Evolutionary conservation across 2,113 vertebrate genomes (phyloP).

Genomic region (Cygnus atratus): DNA sequence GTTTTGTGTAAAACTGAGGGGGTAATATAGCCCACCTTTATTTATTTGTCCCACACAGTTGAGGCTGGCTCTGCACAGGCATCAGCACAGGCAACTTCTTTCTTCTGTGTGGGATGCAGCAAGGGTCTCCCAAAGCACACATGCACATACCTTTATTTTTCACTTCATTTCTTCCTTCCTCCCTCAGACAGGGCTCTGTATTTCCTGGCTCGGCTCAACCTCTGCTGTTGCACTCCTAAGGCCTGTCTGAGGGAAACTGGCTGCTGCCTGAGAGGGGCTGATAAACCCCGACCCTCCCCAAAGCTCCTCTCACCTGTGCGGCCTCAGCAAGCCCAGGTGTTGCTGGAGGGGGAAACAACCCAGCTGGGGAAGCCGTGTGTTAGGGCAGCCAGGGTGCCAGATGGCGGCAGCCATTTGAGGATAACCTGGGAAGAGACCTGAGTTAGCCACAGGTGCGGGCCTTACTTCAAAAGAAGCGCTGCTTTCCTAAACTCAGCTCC

Average conservation of each 20-base stretch:
- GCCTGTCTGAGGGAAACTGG: background rate
- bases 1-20: background rate
- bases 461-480: rapidly evolving
- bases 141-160: background rate
- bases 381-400: rapidly evolving
- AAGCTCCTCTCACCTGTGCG: rapidly evolving
- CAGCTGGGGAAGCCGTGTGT: background rate
- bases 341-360: rapidly evolving
- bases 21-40: too few species aligned
- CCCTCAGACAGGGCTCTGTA: rapidly evolving
- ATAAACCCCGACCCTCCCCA: rapidly evolving
- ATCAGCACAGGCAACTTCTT: too few species aligned
- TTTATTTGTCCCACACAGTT: background rate
- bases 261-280: background rate
- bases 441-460: rapidly evolving
- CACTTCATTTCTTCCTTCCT: background rate
- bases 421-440: rapidly evolving
- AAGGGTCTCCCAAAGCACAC: too few species aligned
- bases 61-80: background rate
- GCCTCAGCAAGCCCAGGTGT: rapidly evolving
- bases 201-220: background rate
- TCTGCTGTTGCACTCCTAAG: rapidly evolving
- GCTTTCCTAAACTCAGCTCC: background rate
- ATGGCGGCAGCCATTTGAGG: background rate
- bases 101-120: background rate